phyloP scores from a whole-genome alignment of 2,888 invertebrate genomes.

The Melanophora roralis region DNA sequence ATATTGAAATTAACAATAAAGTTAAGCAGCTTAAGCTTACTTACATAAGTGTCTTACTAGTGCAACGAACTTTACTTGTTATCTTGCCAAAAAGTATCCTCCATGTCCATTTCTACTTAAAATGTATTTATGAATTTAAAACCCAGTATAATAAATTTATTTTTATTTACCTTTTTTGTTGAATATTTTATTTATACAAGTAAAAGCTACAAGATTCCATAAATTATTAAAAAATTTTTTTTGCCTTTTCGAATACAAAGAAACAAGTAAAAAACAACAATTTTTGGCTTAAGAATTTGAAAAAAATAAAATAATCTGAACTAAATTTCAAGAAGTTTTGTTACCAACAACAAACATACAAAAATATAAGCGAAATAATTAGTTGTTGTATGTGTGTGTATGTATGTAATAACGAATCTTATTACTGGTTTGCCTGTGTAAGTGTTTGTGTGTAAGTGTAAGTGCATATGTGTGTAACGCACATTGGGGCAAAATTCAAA shows the following conservation, averaged over 20 bases:
- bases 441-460: background rate
- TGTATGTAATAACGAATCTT: background rate
- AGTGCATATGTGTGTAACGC: too few species aligned
- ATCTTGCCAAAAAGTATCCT: background rate
- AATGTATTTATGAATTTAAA: background rate
- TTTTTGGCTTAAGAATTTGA: constrained; percentile 19
- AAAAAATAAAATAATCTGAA: background rate
- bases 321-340: background rate
- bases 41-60: background rate
- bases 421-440: background rate
- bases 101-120: too few species aligned
- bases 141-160: background rate
- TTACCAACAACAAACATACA: background rate
- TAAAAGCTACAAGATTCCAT: background rate
- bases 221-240: constrained; percentile 20
- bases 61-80: background rate
- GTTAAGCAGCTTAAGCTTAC: too few species aligned
- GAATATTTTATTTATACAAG: background rate
- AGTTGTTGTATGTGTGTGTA: background rate
- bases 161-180: constrained; percentile 10
- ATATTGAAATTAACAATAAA: too few species aligned
- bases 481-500: too few species aligned
- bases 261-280: constrained; percentile 21
- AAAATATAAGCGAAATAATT: background rate
- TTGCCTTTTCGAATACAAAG: background rate